Percentiles rank a stretch among this genome's conserved stretches.
Evolutionary conservation across 2,888 invertebrate species (phyloP).

Genomic region (Caenorhabditis angaria): DNA sequence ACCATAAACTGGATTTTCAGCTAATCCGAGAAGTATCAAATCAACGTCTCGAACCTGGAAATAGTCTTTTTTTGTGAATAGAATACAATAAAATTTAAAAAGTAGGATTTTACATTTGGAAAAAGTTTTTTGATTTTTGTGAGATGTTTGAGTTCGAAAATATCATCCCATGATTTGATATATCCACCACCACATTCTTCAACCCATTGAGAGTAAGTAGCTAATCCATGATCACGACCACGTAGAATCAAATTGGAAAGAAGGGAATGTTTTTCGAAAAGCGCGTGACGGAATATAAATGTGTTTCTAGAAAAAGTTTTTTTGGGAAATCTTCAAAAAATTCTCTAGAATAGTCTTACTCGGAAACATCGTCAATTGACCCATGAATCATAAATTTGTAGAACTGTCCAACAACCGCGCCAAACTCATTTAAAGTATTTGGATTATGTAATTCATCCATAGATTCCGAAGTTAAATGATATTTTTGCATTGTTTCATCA

Average conservation of each 20-base stretch:
- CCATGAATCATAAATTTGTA: conserved; percentile 33
- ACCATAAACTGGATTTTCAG: conserved; percentile 67
- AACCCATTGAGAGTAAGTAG: conserved; percentile 44
- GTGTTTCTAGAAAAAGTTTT: background rate
- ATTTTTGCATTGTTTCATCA: conserved; percentile 35
- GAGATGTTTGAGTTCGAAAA: conserved; percentile 16
- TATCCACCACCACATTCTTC: conserved; percentile 47
- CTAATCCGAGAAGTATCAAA: conserved; percentile 55
- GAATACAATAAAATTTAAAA: background rate
- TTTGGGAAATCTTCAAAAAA: background rate
- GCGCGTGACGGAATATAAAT: background rate
- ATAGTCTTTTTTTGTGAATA: background rate
- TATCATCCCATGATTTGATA: conserved; percentile 15
- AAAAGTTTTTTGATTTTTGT: conserved; percentile 18
- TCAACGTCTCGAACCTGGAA: conserved; percentile 34
- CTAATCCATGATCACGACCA: conserved; percentile 56
- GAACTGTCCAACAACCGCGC: conserved; percentile 73
- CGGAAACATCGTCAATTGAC: background rate
- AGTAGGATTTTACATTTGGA: conserved; percentile 15
- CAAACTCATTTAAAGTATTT: conserved; percentile 86
- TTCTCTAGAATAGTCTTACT: background rate
- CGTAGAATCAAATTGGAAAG: conserved; percentile 28
- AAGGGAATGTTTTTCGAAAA: background rate
- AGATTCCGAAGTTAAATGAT: background rate
- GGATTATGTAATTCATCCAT: conserved; percentile 77